A percentile compares a stretch with the other conserved stretches of the same genome.
Conservation (phyloP, 2,888 invertebrate genomes). For the Lasioglossum figueresi region DNA sequence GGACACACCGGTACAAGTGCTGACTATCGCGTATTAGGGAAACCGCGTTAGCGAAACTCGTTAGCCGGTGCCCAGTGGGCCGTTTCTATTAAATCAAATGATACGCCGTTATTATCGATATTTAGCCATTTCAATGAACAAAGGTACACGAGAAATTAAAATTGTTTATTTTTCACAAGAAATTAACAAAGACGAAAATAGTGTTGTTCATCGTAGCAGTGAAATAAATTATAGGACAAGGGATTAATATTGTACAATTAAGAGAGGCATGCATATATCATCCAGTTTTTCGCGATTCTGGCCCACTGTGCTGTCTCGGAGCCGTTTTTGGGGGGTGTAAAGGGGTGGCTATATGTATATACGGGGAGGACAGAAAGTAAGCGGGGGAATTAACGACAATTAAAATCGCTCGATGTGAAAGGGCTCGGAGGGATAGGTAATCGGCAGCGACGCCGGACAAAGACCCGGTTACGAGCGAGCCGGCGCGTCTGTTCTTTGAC, state of each 20-base stretch:
- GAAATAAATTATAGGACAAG: too few relatives aligned
- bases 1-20: slow-evolving; percentile 53
- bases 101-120: too few relatives aligned
- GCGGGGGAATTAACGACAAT: slow-evolving; percentile 29
- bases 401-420: slow-evolving; percentile 21
- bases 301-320: neutral
- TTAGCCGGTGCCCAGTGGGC: slow-evolving; percentile 40
- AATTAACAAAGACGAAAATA: neutral
- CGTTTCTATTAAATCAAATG: neutral
- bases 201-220: too few relatives aligned
- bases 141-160: neutral
- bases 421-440: neutral
- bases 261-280: neutral
- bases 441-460: slow-evolving; percentile 26
- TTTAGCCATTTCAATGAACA: neutral
- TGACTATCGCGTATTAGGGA: slow-evolving; percentile 56
- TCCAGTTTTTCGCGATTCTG: neutral
- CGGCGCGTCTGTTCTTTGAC: slow-evolving; percentile 20
- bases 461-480: slow-evolving; percentile 22
- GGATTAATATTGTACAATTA: neutral
- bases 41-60: slow-evolving; percentile 42
- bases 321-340: neutral
- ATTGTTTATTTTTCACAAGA: neutral
- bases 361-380: neutral
- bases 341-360: neutral